Evolutionary conservation across 2,888 invertebrate species (phyloP).

Genomic region (Tolmerus cingulatus): DNA sequence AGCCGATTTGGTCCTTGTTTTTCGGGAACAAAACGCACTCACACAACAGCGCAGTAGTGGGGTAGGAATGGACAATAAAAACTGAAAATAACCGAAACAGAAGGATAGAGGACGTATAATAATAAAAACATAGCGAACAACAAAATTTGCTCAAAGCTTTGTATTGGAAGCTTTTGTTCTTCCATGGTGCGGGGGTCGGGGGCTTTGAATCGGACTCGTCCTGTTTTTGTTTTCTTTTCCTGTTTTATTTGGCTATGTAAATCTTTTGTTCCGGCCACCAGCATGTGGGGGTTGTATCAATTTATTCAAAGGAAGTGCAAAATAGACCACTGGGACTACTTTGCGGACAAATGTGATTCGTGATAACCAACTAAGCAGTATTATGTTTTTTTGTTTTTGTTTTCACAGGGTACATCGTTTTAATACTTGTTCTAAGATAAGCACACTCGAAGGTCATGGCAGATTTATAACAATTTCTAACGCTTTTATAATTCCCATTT

Average conservation of each 20-base stretch:
- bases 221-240: constrained; percentile 3
- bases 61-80: constrained; percentile 30
- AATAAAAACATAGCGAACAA: constrained; percentile 2
- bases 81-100: constrained; percentile 37
- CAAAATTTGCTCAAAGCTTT: constrained; percentile 30
- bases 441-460: not conserved
- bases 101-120: constrained; percentile 19
- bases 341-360: not conserved
- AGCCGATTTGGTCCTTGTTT: constrained; percentile 39
- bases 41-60: constrained; percentile 3
- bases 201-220: constrained; percentile 14
- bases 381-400: too few relatives aligned
- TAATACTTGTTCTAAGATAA: not conserved
- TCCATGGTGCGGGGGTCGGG: not conserved
- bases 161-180: constrained; percentile 32
- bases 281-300: constrained; percentile 11
- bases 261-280: not conserved
- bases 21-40: constrained; percentile 2
- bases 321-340: constrained; percentile 12
- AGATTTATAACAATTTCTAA: not conserved
- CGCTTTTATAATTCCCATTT: too few relatives aligned
- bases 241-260: constrained; percentile 25
- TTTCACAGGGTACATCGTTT: not conserved
- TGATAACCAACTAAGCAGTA: not conserved
- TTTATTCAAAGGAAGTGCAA: constrained; percentile 33